Base-by-base conservation (phyloP, 2,113 vertebrate species). In the Campylomormyrus tamandua region DNA sequence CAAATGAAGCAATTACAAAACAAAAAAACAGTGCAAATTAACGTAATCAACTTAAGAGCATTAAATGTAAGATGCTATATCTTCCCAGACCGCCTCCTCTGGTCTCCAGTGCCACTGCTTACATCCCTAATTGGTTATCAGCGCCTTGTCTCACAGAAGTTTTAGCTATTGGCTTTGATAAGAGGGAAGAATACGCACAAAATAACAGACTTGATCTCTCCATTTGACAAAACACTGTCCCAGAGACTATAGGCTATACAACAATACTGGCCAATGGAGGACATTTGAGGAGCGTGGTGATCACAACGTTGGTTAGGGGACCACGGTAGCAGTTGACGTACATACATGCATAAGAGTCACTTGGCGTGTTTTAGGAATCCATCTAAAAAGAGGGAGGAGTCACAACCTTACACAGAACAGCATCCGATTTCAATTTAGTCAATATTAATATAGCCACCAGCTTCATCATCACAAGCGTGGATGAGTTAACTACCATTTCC, bases 261-360 rank as follows among this genome's bases (percentile, higher is more conserved):
- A 93, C 93, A 96, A 95, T 96, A 96, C 95, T 96, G 95, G 94
- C 93, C 91, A 24, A 90, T 89, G 87, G 90, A 91, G 90, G 89
- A 89, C 49, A 91, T 91, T 46, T 85, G 52, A 90, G 89, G 91
- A 70, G n/a, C 46, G 58, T 77, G 85, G 77, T 35, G 53, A 62
- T 42, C 45, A 77, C 27, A 21, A 66, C 5, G 87, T 49, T n/a
- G 53, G 46, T 31, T 70, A 35, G 49, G 24, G n/a, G 50, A 66
- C 89, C 89, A 90, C 66, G 39, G 52, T 19, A 27, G 66, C 42
- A 53, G 13, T 39, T 70, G 50, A 77, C 19, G 42, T 35, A 53
- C 83, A 48, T 62, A 66, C 48, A 53, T 91, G 94, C 93, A 95
- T 92, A 91, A 91, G 83, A 89, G 92, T 95, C 90, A 92, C 91